Percentiles rank a stretch among this genome's conserved stretches.
Conservation (phyloP, 2,113 vertebrate species). For the Gila orcuttii region DNA sequence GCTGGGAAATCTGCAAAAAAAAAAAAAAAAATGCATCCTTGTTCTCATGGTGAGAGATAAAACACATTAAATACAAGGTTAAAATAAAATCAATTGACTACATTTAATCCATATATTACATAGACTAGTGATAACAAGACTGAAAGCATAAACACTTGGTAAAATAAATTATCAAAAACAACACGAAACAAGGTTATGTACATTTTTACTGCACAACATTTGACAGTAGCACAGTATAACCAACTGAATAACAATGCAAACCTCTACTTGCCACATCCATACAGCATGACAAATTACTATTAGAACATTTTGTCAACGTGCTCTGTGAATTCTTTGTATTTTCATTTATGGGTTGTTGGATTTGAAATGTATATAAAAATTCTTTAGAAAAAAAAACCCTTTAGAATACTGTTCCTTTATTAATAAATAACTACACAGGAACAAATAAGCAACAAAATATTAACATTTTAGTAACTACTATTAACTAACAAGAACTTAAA, state of each 20-base stretch:
- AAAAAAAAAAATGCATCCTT: not conserved
- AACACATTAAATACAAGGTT: too few species aligned
- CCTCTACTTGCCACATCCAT: too few species aligned
- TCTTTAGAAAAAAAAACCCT: too few species aligned
- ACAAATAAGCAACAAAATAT: too few species aligned
- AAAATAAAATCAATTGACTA: too few species aligned
- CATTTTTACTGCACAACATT: not conserved
- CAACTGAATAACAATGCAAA: not conserved
- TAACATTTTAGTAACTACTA: too few species aligned
- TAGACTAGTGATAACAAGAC: not conserved
- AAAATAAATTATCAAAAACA: not conserved
- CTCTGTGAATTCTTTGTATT: not conserved
- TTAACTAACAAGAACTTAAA: too few species aligned
- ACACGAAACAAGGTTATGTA: not conserved
- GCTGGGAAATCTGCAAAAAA: not conserved
- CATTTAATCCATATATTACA: not conserved
- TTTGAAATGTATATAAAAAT: not conserved
- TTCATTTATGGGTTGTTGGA: too few species aligned
- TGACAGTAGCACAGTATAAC: not conserved
- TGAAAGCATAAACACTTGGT: not conserved
- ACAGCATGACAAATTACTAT: not conserved
- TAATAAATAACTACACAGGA: too few species aligned
- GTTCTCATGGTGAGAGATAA: not conserved
- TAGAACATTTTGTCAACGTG: not conserved
- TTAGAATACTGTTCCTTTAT: too few species aligned